phyloP scores from a whole-genome alignment of 2,888 invertebrate species.

The Dicranocentrus wangi region DNA sequence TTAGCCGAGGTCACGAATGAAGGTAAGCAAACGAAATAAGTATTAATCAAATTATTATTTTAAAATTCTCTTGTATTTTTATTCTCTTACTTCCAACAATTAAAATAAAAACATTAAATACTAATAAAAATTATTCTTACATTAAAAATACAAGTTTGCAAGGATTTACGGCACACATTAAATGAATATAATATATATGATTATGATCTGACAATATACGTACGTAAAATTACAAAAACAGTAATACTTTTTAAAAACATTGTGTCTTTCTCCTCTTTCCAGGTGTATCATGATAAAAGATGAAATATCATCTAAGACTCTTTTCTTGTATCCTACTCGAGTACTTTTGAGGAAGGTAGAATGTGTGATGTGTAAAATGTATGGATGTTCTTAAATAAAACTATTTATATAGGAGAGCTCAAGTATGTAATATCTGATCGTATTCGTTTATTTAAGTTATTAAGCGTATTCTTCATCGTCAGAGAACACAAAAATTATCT shows the following conservation, averaged over 20 bases:
- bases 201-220: background rate
- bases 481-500: slow-evolving; percentile 27
- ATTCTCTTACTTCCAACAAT: background rate
- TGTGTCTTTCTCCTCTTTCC: background rate
- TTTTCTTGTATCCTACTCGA: background rate
- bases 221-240: background rate
- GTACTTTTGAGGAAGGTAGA: background rate
- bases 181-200: background rate
- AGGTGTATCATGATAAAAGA: background rate
- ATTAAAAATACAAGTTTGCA: background rate
- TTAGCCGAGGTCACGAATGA: no score
- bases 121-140: background rate
- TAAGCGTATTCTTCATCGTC: slow-evolving; percentile 39
- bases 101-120: background rate
- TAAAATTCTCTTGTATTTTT: background rate
- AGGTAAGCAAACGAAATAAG: background rate
- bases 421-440: background rate
- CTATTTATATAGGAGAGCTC: background rate
- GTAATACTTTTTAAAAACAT: background rate
- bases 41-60: background rate
- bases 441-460: slow-evolving; percentile 4
- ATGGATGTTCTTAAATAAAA: background rate
- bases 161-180: background rate
- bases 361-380: background rate
- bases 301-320: no score